phyloP scores from a whole-genome alignment of 2,113 vertebrate species.

The Halcyon senegalensis region DNA sequence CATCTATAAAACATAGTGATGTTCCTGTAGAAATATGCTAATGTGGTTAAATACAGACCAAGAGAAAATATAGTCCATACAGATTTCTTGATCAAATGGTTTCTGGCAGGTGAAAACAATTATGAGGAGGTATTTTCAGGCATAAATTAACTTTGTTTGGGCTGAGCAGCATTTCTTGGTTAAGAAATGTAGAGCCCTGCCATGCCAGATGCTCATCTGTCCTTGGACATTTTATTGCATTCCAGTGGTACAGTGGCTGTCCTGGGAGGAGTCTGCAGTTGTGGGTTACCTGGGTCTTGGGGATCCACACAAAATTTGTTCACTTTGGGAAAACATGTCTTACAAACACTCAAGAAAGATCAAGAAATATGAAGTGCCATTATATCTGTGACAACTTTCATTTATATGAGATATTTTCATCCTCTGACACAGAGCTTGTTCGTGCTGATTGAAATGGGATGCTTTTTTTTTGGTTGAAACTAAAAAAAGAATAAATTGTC shows the following conservation, averaged over 20 bases:
- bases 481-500: neutral
- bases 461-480: neutral
- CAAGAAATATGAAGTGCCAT: neutral
- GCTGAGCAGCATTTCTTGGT: neutral
- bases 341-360: neutral
- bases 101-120: slow-evolving; percentile 3
- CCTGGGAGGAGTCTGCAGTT: neutral
- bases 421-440: neutral
- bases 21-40: neutral
- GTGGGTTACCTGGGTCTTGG: neutral
- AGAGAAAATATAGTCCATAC: neutral
- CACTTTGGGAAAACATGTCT: neutral
- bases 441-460: neutral
- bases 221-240: neutral
- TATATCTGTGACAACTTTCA: neutral
- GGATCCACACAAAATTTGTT: neutral
- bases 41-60: neutral
- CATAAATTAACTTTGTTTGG: neutral
- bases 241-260: neutral
- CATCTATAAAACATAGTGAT: neutral
- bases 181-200: neutral
- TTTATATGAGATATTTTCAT: neutral
- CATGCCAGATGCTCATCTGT: neutral
- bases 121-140: neutral
- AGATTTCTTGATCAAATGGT: neutral